These are phyloP conservation scores for Drosophila triauraria DNA, from an alignment of 1,140 invertebrate genomes.

Conservation along the genomic window DNA sequence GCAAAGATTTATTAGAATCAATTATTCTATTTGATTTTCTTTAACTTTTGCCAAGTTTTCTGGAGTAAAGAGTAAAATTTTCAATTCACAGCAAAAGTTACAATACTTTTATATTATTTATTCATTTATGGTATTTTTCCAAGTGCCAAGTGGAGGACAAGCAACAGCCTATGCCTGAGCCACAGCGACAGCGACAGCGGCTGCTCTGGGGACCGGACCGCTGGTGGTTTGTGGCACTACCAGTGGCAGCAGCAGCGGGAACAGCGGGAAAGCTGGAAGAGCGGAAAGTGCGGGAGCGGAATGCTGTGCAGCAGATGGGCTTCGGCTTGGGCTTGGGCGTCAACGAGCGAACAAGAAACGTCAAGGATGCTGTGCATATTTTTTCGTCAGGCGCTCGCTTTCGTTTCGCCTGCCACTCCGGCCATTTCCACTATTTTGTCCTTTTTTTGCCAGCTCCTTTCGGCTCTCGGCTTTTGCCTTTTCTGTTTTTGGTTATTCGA, in stretches of 20 bases:
- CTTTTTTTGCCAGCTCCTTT: slow-evolving; percentile 49
- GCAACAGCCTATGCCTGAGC: slow-evolving; percentile 44
- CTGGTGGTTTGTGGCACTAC: slow-evolving; percentile 37
- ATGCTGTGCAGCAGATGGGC: slow-evolving; percentile 24
- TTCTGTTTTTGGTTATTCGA: slow-evolving; percentile 70
- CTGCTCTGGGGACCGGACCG: slow-evolving; percentile 42
- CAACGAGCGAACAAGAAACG: slow-evolving; percentile 78
- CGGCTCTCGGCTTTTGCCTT: slow-evolving; percentile 30
- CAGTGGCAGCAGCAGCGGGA: slow-evolving; percentile 4
- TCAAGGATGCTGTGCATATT: slow-evolving; percentile 78
- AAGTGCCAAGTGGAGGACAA: slow-evolving; percentile 28
- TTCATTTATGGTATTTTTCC: slow-evolving; percentile 7
- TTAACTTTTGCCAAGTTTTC: background rate
- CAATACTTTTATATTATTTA: background rate
- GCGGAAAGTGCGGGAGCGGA: slow-evolving; percentile 9
- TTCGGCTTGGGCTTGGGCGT: slow-evolving; percentile 54
- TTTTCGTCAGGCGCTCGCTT: slow-evolving; percentile 56
- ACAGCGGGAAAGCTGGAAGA: background rate
- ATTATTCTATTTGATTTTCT: background rate
- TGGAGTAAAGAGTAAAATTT: background rate
- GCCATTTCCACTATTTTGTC: slow-evolving; percentile 25
- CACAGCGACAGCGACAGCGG: slow-evolving; percentile 42
- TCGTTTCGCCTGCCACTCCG: slow-evolving; percentile 52
- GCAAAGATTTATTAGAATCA: background rate
- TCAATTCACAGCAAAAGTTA: background rate